Percentiles rank a stretch among this genome's conserved stretches.
Evolutionary conservation across 1,140 invertebrate species (phyloP).

Genomic region (Cydia amplana): DNA sequence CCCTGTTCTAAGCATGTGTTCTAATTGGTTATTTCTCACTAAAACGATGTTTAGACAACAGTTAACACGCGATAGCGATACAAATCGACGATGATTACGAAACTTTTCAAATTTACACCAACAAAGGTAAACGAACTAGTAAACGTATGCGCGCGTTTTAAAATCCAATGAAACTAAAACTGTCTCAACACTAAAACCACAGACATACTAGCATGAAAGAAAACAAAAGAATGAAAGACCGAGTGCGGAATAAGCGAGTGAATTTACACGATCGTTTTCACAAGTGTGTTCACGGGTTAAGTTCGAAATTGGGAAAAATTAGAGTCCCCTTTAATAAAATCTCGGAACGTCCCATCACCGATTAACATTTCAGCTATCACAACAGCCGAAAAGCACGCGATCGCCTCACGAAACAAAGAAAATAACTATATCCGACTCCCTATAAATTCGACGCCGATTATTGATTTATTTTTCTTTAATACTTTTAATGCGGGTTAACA

Average conservation of each 20-base stretch:
- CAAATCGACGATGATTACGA: constrained; percentile 16
- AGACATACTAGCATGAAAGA: constrained; percentile 18
- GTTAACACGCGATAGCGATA: constrained; percentile 18
- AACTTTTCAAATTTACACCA: constrained; percentile 29
- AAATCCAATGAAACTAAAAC: constrained; percentile 29
- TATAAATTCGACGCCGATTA: constrained; percentile 51
- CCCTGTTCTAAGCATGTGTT: not conserved
- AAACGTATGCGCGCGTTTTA: constrained; percentile 23
- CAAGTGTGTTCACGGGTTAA: constrained; percentile 40
- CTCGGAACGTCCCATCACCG: constrained; percentile 57
- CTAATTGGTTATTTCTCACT: not conserved
- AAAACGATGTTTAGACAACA: not conserved
- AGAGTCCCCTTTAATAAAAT: constrained; percentile 65
- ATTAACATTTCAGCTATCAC: constrained; percentile 73
- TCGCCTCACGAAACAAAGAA: constrained; percentile 61
- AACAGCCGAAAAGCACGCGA: constrained; percentile 63
- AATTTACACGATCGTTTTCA: constrained; percentile 40
- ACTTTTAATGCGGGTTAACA: constrained; percentile 60
- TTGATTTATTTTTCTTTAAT: constrained; percentile 63
- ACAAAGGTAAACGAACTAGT: constrained; percentile 24
- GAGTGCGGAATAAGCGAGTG: constrained; percentile 9
- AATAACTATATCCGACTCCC: constrained; percentile 61
- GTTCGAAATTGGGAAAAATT: constrained; percentile 48
- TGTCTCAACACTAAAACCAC: constrained; percentile 27
- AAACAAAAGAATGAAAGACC: constrained; percentile 17